phyloP scores from a whole-genome alignment of 1,140 invertebrate species.

The Dolichoris vasculosae region DNA sequence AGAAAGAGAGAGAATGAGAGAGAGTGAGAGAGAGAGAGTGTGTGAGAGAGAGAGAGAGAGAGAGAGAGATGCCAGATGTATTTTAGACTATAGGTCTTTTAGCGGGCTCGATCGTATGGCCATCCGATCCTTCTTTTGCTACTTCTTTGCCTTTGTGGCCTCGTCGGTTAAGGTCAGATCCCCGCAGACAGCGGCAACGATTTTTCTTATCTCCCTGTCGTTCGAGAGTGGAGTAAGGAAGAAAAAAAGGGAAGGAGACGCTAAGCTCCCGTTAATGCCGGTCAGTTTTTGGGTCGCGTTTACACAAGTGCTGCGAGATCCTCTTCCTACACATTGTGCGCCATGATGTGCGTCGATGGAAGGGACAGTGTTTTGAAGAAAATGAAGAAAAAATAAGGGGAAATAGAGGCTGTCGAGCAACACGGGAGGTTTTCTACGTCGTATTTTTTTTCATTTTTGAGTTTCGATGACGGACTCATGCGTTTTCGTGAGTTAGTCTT shows the following conservation, averaged over 20 bases:
- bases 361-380: slow-evolving; percentile 22
- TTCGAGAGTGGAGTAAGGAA: not conserved
- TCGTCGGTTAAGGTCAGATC: slow-evolving; percentile 18
- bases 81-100: slow-evolving; percentile 18
- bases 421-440: not conserved
- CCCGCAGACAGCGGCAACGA: not conserved
- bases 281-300: slow-evolving; percentile 44
- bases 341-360: not conserved
- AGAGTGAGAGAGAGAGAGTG: not conserved
- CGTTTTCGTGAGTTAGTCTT: slow-evolving; percentile 22
- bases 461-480: slow-evolving; percentile 19
- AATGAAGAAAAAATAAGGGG: slow-evolving; percentile 28
- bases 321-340: not conserved
- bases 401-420: slow-evolving; percentile 2
- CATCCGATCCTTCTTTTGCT: slow-evolving; percentile 21
- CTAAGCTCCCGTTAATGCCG: slow-evolving; percentile 35
- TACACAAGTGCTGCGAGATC: slow-evolving; percentile 28
- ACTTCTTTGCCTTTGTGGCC: slow-evolving; percentile 45
- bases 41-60: not conserved
- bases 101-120: slow-evolving; percentile 16
- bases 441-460: slow-evolving; percentile 21
- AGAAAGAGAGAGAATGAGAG: not conserved
- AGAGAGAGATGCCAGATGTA: slow-evolving; percentile 41
- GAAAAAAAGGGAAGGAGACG: slow-evolving; percentile 5
- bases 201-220: slow-evolving; percentile 40